Evolutionary conservation across 1,140 invertebrate species (phyloP), one percentile per base, ranked within the genome.

Genomic region (Ladona fulva): DNA sequence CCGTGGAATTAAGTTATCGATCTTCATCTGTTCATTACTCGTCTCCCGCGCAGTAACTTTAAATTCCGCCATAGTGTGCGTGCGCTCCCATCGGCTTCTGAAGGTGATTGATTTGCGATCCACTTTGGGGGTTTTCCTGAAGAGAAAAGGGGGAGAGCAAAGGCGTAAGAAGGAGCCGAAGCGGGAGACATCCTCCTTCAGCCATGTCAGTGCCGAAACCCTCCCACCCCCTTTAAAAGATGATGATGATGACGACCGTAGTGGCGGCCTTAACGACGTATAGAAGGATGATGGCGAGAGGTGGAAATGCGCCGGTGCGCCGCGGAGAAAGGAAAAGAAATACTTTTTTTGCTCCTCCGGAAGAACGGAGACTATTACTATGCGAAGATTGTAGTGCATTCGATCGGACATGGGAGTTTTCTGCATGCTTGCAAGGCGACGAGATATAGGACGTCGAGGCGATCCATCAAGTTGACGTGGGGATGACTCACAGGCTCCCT

Each of bases 41-140:
- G n/a, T n/a, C n/a, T n/a, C n/a, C n/a, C n/a, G n/a, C 29, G 29
- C 8, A 37, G 29, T 37, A 37, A 37, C 29, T 37, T 37, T 37
- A 37, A 37, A 37, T 37, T 37, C 29, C 29, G 29, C 8, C 29
- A 8, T 37, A 8, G 29, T 37, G 29, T 37, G 29, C 29, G 29
- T 37, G 29, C 29, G 29, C 29, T 37, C 29, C 29, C 29, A 37
- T 37, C 29, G 29, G 29, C 29, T 37, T 22, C 52, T 66, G 52
- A 66, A 66, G 52, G 52, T 66, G 52, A 66, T 66, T 66, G 52
- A 66, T 66, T 66, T 12, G 52, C 52, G 52, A 66, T 66, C 52
- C 52, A 66, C 52, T 66, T 66, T 66, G 52, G n/a, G n/a, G 52
- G 3, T 1, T 16, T 66, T 66, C n/a, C 52, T 66, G 52, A 37